Base-by-base conservation (phyloP, 1,140 invertebrate genomes). In the Zaprionus tsacasi region DNA sequence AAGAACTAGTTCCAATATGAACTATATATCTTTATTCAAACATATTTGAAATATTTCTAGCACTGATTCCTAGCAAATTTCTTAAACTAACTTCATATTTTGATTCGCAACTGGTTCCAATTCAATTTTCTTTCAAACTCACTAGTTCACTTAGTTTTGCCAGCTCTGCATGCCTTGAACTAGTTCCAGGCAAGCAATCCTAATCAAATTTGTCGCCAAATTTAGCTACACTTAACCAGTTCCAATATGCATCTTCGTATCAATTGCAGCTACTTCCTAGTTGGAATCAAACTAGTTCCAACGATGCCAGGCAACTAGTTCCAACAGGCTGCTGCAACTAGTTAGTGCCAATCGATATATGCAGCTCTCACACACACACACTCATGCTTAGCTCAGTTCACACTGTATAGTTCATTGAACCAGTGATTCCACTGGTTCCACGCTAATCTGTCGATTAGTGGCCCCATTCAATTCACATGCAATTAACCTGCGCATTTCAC, bases 401-500 rank as follows among this genome's bases (percentile, higher is more conserved):
- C 27, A 3, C 0, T 5, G 6, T 2, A 30, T 35, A 61, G 68
- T 70, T 75, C 67, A 75, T 70, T 75, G 59, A 75, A 75, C 68
- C 27, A 64, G 40, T 45, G 40, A 59, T 70, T 70, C 54, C 59
- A 43, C 59, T 45, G 40, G 67, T 70, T 70, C 54, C 59, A 43
- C 59, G 50, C 48, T 64, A 55, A 27, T 55, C 52, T 12, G 27
- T 8, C 13, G 27, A 55, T 55, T 55, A 45, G 40, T 7, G 40
- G 40, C n/a, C 17, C 17, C 40, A 70, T 54, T 70, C 70, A 74
- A 74, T 74, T 74, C 71, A 63, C 71, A 70, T 69, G 58, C 66
- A 74, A 74, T 74, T 70, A 70, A 70, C 17, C 45, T 50, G 17
- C 10, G 45, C 72, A 70, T 75, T 75, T 75, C 67, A 75, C 67